Base-by-base conservation (phyloP, 2,797 vertebrate species). In the Pipistrellus kuhlii region DNA sequence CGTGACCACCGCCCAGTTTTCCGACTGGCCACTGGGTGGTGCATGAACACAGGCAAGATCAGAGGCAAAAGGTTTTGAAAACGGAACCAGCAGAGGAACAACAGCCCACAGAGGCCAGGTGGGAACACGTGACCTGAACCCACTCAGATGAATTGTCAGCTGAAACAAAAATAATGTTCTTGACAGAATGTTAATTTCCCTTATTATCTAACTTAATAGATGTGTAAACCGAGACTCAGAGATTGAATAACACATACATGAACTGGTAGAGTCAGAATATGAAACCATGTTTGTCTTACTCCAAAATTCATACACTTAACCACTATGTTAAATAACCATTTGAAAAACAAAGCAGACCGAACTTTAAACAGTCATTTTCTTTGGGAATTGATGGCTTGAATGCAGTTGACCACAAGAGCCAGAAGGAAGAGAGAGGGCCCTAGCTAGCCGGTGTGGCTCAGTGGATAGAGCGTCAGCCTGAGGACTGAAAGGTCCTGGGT, bases 201-300 rank as follows among this genome's bases (percentile, higher is more conserved):
- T 81, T 71, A 57, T 81, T 81, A 84, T 62, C 35, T 21, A 88
- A 15, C 69, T 76, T 78, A 81, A 68, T 89, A 15, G 68, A 44
- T 90, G 30, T 89, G 35, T 78, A 66, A 86, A 78, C 15, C 55
- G 35, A 77, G 21, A 57, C 86, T 96, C 55, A 27, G 51, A 85
- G 62, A 72, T 35, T 83, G 72, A 94, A 44, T 89, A 53, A 83
- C 48, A 73, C 20, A 32, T 69, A 81, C 55, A 35, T 73, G 69
- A 66, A 23, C 71, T 64, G 21, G 51, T 57, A 94, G 73, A 84
- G 44, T 92, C 44, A 87, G 85, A 94, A 92, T 92, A 81, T 95
- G 44, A 90, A 82, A 5, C 8, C 20, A 41, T 64, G 23, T 86
- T 80, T 82, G 32, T 88, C 15, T 93, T 91, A 66, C 46, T 94